Percentiles rank a stretch among this genome's conserved stretches.
Evolutionary conservation across 2,888 invertebrate species (phyloP).

Genomic region (Abrostola tripartita): DNA sequence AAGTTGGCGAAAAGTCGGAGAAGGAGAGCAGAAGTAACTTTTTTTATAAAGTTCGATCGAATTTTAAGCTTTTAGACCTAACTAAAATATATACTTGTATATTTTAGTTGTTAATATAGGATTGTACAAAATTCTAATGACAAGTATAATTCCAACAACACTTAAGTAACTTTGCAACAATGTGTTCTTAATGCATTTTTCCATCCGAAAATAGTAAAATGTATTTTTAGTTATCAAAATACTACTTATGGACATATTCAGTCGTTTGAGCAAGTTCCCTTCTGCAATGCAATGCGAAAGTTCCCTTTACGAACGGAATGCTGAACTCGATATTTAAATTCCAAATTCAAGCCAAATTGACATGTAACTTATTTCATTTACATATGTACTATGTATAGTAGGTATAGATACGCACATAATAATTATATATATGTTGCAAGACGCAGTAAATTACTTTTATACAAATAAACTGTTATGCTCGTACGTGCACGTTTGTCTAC

Average conservation of each 20-base stretch:
- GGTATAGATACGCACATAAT: background rate
- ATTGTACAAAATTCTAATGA: no score
- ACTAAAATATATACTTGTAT: no score
- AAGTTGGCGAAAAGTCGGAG: no score
- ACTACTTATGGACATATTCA: no score
- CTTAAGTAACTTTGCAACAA: background rate
- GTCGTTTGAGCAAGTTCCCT: no score
- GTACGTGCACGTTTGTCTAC: conserved; percentile 61
- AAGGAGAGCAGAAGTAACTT: no score
- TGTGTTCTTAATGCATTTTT: background rate
- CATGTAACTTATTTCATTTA: conserved; percentile 29
- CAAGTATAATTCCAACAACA: no score
- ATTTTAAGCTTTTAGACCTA: no score
- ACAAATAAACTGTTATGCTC: conserved; percentile 71
- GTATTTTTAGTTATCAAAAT: no score
- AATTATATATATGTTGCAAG: conserved; percentile 29
- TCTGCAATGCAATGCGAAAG: background rate
- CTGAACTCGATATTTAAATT: conserved; percentile 20
- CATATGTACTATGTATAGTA: conserved; percentile 9
- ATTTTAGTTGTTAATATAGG: no score
- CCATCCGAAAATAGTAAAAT: no score
- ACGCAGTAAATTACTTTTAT: conserved; percentile 77
- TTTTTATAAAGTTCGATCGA: no score
- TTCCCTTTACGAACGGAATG: background rate
- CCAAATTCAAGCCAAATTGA: conserved; percentile 29